Evolutionary conservation across 2,113 vertebrate genomes (phyloP).

Genomic region (Romanogobio albipinnatus): DNA sequence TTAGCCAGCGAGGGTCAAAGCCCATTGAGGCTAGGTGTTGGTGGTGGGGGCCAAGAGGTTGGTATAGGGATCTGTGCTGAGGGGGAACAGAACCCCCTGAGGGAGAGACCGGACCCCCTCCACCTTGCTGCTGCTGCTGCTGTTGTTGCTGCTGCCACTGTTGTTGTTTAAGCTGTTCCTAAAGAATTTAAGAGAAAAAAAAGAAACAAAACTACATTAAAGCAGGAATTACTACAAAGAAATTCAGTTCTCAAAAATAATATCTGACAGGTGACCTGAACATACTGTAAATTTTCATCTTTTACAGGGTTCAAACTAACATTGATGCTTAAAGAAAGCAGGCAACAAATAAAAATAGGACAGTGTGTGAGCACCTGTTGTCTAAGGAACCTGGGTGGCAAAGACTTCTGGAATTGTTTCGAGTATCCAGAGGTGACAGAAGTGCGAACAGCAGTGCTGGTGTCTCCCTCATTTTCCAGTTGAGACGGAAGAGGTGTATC

Average conservation of each 20-base stretch:
- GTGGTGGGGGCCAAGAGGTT: constrained; percentile 91
- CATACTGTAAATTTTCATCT: not conserved
- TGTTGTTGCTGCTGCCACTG: constrained; percentile 93
- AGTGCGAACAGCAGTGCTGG: constrained; percentile 85
- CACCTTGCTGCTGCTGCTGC: constrained; percentile 81
- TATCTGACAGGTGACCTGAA: not conserved
- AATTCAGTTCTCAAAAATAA: not conserved
- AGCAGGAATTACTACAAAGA: not conserved
- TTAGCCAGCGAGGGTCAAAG: constrained; percentile 97
- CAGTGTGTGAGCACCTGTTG: constrained; percentile 83
- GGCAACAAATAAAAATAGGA: not conserved
- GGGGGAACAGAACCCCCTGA: constrained; percentile 83
- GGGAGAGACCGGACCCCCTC: constrained; percentile 85
- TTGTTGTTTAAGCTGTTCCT: constrained; percentile 98
- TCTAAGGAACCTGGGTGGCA: constrained; percentile 95
- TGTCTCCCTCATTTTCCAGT: constrained; percentile 85
- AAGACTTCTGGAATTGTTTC: constrained; percentile 97
- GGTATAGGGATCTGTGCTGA: constrained; percentile 92
- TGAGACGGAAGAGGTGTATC: constrained; percentile 64
- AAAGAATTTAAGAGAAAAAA: not conserved
- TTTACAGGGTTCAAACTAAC: not conserved
- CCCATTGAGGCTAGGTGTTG: constrained; percentile 96
- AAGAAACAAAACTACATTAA: constrained; percentile 1
- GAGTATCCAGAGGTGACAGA: constrained; percentile 92
- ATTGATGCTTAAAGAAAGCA: not conserved